Base-by-base conservation (phyloP, 1,140 invertebrate species). In the Lasioglossum baleicum region DNA sequence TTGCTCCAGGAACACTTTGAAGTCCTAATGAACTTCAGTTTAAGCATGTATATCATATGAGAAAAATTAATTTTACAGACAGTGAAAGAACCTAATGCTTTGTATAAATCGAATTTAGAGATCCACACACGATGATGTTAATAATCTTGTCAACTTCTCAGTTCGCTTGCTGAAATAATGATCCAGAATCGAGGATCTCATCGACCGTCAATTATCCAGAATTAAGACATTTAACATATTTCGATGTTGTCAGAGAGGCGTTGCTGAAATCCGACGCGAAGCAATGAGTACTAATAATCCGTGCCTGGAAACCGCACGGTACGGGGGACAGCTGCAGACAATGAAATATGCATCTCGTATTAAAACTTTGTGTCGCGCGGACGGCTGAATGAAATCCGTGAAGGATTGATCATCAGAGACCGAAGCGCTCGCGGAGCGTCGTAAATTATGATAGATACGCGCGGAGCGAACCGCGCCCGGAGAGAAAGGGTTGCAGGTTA, bases 361-460 rank as follows among this genome's bases (percentile, higher is more conserved):
- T 70, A 81, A 81, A 81, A 81, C 53, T 76, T 76, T 26, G n/a
- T 17, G 31, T 75, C 65, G 53, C 48, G 15, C 26, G n/a, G 20
- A 75, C 56, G 66, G 11, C 7, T 51, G 63, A 79, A 74, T 26
- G 70, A 74, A 80, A 80, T 66, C 63, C n/a, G 40, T 51, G 64
- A 80, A 76, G 72, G 69, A 82, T 79, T 48, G 69, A 82, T 82
- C 75, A 35, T 79, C 44, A 44, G 48, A 73, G 63, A 48, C 53
- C 48, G 26, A 35, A 26, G 48, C 67, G 44, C 53, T 20, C 75
- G 68, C 26, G 81, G 65, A 56, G 51, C 56, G 60, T 82, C 61
- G 69, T 83, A 80, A 87, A 87, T 80, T 87, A 82, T 86, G 65
- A 87, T 86, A 79, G 83, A 80, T 85, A 81, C 58, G 71, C 44